Percentiles rank a stretch among this genome's conserved stretches.
Conservation (phyloP, 2,888 invertebrate species). For the Coremacera marginata region DNA sequence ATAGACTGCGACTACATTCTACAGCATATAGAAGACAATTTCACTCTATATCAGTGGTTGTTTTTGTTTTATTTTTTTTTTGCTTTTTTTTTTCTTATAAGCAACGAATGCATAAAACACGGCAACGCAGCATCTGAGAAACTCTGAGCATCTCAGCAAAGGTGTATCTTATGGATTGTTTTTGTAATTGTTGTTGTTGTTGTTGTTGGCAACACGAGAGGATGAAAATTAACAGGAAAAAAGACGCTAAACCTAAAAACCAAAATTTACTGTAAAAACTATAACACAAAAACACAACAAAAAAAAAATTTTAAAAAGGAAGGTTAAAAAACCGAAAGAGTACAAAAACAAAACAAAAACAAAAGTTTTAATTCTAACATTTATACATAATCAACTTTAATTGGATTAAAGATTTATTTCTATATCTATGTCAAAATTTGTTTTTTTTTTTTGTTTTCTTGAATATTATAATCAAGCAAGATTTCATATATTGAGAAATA, state of each 20-base stretch:
- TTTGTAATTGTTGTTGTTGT: neutral
- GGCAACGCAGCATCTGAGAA: neutral
- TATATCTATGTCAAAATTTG: conserved; percentile 43
- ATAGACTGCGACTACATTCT: neutral
- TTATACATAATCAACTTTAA: conserved; percentile 57
- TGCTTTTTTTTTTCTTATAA: neutral
- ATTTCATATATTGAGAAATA: too few species aligned
- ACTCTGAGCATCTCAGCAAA: neutral
- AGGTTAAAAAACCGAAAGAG: neutral
- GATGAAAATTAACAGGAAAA: conserved; percentile 35
- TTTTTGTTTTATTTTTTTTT: neutral
- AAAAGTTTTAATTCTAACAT: conserved; percentile 19
- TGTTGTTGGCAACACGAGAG: conserved; percentile 12
- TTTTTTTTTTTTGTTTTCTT: neutral
- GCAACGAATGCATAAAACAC: conserved; percentile 8
- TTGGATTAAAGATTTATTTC: conserved; percentile 64
- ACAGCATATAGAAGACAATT: neutral
- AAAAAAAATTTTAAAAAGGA: neutral
- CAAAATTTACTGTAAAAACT: neutral
- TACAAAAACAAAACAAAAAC: neutral
- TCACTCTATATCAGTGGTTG: conserved; percentile 1
- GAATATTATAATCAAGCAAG: too few species aligned
- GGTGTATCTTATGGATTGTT: neutral
- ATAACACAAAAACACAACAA: neutral
- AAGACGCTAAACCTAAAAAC: neutral